These are phyloP conservation scores for Microdon myrmicae DNA, from an alignment of 2,888 invertebrate genomes.

Conservation along the genomic window DNA sequence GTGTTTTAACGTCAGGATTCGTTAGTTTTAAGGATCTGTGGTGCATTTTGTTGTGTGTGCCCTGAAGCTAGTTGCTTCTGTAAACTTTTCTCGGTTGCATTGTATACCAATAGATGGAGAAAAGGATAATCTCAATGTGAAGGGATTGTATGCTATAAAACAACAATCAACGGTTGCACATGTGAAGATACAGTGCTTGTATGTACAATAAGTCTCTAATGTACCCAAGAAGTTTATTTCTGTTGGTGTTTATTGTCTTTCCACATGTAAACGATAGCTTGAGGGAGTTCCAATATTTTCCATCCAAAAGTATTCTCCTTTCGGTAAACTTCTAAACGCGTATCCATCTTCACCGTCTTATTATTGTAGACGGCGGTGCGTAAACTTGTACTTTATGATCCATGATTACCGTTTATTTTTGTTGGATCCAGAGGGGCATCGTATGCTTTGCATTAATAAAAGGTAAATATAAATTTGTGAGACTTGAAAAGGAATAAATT, in stretches of 20 bases:
- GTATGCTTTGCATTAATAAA: conserved; percentile 46
- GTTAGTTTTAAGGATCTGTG: conserved; percentile 27
- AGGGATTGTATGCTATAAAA: neutral
- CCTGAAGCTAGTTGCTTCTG: conserved; percentile 12
- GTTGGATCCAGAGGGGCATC: too few relatives aligned
- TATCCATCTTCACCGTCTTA: neutral
- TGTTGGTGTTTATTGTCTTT: conserved; percentile 41
- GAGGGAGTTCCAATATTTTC: conserved; percentile 2
- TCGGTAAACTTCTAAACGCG: conserved; percentile 8
- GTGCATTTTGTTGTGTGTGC: neutral
- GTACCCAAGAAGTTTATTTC: conserved; percentile 44
- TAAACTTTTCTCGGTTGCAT: conserved; percentile 30
- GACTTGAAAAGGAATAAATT: neutral
- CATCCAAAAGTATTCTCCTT: neutral
- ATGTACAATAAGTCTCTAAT: conserved; percentile 24
- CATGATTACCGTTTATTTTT: conserved; percentile 38
- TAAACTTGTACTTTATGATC: conserved; percentile 23
- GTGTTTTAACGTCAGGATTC: conserved; percentile 30
- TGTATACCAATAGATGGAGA: conserved; percentile 22
- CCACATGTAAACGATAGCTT: conserved; percentile 37
- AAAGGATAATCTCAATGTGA: conserved; percentile 8
- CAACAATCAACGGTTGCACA: too few relatives aligned
- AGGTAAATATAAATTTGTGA: conserved; percentile 39
- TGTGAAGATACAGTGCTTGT: conserved; percentile 14
- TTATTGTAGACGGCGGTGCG: conserved; percentile 22